Conservation (phyloP, 2,797 vertebrate species). For the Thalassophryne amazonica region DNA sequence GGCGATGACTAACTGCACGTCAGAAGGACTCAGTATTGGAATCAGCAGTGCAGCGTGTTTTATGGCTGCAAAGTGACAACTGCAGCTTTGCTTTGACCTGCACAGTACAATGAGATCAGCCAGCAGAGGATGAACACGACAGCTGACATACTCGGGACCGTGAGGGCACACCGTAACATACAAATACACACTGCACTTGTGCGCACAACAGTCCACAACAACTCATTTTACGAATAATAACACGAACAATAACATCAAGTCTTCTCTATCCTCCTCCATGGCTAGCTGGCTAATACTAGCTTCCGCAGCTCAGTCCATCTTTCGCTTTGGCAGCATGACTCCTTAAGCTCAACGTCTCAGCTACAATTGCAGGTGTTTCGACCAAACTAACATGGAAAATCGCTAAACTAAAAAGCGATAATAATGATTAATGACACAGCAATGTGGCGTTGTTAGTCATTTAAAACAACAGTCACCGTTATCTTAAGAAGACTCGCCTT, state of each 20-base stretch:
- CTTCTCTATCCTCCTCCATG: conserved; percentile 44
- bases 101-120: conserved; percentile 5
- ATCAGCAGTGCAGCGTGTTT: not conserved
- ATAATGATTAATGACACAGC: fast-evolving
- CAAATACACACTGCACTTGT: not conserved
- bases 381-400: fast-evolving
- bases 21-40: no score
- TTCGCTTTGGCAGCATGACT: conserved; percentile 20
- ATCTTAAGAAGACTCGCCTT: conserved; percentile 49
- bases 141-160: conserved; percentile 61
- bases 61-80: conserved; percentile 3
- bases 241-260: conserved; percentile 10
- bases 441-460: not conserved
- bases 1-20: no score
- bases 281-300: conserved; percentile 56
- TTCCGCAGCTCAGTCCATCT: conserved; percentile 46
- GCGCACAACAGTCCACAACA: not conserved
- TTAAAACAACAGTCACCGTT: not conserved
- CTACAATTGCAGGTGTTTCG: not conserved
- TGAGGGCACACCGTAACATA: conserved; percentile 48
- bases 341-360: conserved; percentile 5
- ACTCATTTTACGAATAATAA: conserved; percentile 16
- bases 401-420: not conserved
- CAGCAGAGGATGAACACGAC: conserved; percentile 19
- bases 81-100: not conserved